Evolutionary conservation across 2,113 vertebrate genomes (phyloP).

Genomic region (Dipodomys merriami): DNA sequence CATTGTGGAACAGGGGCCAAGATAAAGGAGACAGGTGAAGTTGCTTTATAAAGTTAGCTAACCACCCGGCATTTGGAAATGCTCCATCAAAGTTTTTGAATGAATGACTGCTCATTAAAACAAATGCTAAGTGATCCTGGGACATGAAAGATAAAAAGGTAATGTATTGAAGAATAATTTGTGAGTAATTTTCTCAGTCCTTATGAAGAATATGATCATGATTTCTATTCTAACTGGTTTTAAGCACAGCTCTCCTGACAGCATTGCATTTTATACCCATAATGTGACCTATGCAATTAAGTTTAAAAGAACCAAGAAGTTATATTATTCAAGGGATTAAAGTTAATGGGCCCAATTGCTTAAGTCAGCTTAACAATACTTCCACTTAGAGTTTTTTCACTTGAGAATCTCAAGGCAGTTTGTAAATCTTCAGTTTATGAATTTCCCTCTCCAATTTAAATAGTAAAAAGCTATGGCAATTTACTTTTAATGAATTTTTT

Average conservation of each 20-base stretch:
- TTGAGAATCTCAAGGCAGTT: constrained; percentile 31
- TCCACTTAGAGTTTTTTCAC: constrained; percentile 18
- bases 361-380: constrained; percentile 9
- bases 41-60: background rate
- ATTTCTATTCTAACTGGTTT: constrained; percentile 30
- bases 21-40: background rate
- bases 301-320: constrained; percentile 33
- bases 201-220: background rate
- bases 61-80: background rate
- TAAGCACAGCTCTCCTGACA: constrained; percentile 26
- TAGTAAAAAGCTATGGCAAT: background rate
- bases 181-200: background rate
- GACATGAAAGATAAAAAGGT: background rate
- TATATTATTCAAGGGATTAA: constrained; percentile 51
- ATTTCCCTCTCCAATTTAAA: background rate
- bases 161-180: background rate
- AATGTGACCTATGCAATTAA: constrained; percentile 34
- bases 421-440: background rate
- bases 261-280: background rate
- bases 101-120: background rate
- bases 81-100: background rate
- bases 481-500: constrained; percentile 54
- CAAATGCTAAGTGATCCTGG: background rate
- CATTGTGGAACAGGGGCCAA: background rate
- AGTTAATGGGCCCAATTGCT: constrained; percentile 58